phyloP scores from a whole-genome alignment of 2,888 invertebrate species.

The Frankliniella intonsa region DNA sequence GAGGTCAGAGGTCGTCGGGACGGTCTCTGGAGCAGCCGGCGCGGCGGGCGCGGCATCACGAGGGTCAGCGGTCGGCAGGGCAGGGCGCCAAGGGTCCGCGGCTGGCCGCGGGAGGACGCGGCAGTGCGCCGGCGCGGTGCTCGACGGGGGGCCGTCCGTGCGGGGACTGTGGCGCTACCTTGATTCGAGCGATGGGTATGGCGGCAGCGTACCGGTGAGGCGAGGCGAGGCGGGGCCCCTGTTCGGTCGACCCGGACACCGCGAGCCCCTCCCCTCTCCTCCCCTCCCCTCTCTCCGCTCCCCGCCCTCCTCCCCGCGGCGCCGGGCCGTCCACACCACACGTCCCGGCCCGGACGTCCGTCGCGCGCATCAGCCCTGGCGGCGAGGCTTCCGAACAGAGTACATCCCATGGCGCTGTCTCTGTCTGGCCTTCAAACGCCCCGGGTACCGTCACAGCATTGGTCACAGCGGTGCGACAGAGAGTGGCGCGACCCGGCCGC shows the following conservation, averaged over 20 bases:
- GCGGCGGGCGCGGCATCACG: too few species aligned
- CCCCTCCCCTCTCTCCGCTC: background rate
- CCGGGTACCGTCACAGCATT: too few species aligned
- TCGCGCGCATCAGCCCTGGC: background rate
- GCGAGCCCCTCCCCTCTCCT: background rate
- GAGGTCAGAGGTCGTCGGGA: too few species aligned
- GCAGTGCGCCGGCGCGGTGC: background rate
- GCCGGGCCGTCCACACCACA: background rate
- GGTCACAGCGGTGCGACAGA: too few species aligned
- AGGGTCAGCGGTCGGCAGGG: background rate
- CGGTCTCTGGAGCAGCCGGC: too few species aligned
- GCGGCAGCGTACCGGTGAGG: background rate
- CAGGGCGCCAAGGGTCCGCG: background rate
- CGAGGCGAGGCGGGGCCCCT: background rate
- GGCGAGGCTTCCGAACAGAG: too few species aligned
- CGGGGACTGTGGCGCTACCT: conserved; percentile 4
- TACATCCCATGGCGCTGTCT: too few species aligned
- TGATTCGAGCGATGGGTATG: background rate
- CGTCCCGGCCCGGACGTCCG: conserved; percentile 13
- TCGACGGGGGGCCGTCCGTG: background rate
- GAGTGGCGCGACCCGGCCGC: too few species aligned
- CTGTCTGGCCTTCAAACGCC: too few species aligned
- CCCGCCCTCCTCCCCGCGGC: background rate
- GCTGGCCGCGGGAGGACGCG: background rate
- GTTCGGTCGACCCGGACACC: background rate